Evolutionary conservation across 1,140 invertebrate species (phyloP).

Genomic region (Drosophila leontia): DNA sequence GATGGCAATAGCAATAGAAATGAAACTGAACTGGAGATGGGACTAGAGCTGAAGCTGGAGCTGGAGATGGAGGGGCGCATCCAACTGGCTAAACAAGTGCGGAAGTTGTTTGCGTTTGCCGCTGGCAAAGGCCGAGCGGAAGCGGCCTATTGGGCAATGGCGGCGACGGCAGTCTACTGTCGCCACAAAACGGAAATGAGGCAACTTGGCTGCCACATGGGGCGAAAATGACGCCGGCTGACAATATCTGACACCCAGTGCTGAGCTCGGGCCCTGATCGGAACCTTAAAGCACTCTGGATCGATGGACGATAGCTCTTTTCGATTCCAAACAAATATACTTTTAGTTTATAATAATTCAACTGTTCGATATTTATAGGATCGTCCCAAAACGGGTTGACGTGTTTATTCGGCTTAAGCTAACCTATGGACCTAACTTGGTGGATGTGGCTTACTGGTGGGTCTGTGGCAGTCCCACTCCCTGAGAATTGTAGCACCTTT

Average conservation of each 20-base stretch:
- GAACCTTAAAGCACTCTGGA: slow-evolving; percentile 26
- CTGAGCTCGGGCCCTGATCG: slow-evolving; percentile 2
- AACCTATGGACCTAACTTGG: slow-evolving; percentile 35
- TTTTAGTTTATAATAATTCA: neutral
- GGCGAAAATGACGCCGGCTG: slow-evolving; percentile 55
- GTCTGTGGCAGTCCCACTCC: slow-evolving; percentile 37
- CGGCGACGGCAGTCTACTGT: slow-evolving; percentile 60
- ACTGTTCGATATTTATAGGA: neutral
- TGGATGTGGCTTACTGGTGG: slow-evolving; percentile 13
- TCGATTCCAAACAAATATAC: neutral
- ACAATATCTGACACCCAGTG: slow-evolving; percentile 29
- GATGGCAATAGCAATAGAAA: slow-evolving; percentile 2
- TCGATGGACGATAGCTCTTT: neutral
- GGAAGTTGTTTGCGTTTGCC: slow-evolving; percentile 75
- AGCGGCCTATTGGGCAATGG: slow-evolving; percentile 62
- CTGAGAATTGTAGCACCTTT: slow-evolving; percentile 71
- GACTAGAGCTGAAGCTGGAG: neutral
- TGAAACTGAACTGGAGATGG: slow-evolving; percentile 6
- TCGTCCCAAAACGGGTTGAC: neutral
- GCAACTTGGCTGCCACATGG: slow-evolving; percentile 77
- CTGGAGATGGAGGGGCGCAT: slow-evolving; percentile 20
- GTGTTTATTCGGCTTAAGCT: slow-evolving; percentile 41
- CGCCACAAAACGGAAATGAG: slow-evolving; percentile 78
- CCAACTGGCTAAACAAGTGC: slow-evolving; percentile 71
- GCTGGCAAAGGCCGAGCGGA: slow-evolving; percentile 74